phyloP scores from a whole-genome alignment of 2,113 vertebrate species.

The Triplophysa tibetana region DNA sequence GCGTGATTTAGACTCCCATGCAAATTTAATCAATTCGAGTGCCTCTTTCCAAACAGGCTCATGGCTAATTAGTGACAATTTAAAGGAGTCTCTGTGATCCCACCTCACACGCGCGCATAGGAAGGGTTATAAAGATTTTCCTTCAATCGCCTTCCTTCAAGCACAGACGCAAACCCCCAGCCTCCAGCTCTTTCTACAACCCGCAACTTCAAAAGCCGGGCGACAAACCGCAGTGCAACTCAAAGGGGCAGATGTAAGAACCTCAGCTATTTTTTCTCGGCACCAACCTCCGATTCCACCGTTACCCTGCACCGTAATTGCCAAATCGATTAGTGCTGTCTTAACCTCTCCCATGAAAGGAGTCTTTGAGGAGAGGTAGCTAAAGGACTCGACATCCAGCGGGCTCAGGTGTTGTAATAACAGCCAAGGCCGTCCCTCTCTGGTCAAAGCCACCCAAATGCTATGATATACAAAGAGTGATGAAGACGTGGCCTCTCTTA shows the following conservation, averaged over 20 bases:
- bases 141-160: constrained; percentile 73
- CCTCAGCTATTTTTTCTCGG: constrained; percentile 40
- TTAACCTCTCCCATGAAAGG: constrained; percentile 65
- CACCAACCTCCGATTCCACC: constrained; percentile 47
- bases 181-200: constrained; percentile 62
- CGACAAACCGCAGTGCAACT: constrained; percentile 72
- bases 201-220: constrained; percentile 75
- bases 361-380: constrained; percentile 49
- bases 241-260: constrained; percentile 68
- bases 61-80: constrained; percentile 80
- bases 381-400: constrained; percentile 48
- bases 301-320: constrained; percentile 62
- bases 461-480: background rate
- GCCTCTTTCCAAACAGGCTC: constrained; percentile 75
- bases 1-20: constrained; percentile 80
- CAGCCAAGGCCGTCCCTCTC: constrained; percentile 33
- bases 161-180: constrained; percentile 64
- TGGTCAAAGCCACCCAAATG: background rate
- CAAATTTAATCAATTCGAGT: constrained; percentile 86
- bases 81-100: constrained; percentile 77
- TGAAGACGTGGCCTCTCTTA: background rate
- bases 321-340: constrained; percentile 72
- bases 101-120: constrained; percentile 55
- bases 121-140: constrained; percentile 75
- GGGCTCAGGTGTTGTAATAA: constrained; percentile 50